Conservation (phyloP, 2,888 invertebrate species). For the Piscicola geometra region DNA sequence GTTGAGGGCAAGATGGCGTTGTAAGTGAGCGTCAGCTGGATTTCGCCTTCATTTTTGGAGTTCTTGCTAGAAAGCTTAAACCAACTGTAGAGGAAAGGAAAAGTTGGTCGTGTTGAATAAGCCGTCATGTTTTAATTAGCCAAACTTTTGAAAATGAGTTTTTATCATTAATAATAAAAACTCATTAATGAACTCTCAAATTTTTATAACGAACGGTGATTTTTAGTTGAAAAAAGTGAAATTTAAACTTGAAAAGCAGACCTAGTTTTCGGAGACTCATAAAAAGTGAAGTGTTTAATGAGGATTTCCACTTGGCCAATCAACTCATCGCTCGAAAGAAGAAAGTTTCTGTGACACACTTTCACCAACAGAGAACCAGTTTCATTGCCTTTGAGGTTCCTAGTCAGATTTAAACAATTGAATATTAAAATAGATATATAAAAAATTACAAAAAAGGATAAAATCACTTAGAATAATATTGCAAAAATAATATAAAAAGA, state of each 20-base stretch:
- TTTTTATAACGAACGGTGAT: no score
- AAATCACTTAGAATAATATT: no score
- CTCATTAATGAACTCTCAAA: no score
- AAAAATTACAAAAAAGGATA: not conserved
- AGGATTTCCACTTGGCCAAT: constrained; percentile 26
- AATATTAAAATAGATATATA: not conserved
- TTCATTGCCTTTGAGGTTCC: constrained; percentile 13
- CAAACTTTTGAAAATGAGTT: no score
- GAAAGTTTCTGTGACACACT: constrained; percentile 25
- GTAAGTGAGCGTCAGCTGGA: constrained; percentile 15
- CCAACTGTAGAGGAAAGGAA: not conserved
- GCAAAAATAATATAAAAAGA: no score
- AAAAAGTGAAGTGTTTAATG: constrained; percentile 1
- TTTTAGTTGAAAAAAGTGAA: no score
- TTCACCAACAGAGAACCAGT: constrained; percentile 10
- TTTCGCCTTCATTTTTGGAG: constrained; percentile 1
- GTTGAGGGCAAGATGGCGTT: constrained; percentile 3
- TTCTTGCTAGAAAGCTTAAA: constrained; percentile 15
- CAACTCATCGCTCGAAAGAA: constrained; percentile 7
- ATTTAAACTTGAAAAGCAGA: no score
- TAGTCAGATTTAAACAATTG: not conserved
- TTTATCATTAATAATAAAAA: no score
- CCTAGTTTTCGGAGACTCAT: constrained; percentile 21
- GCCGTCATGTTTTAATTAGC: no score
- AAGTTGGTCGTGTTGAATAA: not conserved